Conservation (phyloP, 2,113 vertebrate genomes). For the Dipodomys stephensi region DNA sequence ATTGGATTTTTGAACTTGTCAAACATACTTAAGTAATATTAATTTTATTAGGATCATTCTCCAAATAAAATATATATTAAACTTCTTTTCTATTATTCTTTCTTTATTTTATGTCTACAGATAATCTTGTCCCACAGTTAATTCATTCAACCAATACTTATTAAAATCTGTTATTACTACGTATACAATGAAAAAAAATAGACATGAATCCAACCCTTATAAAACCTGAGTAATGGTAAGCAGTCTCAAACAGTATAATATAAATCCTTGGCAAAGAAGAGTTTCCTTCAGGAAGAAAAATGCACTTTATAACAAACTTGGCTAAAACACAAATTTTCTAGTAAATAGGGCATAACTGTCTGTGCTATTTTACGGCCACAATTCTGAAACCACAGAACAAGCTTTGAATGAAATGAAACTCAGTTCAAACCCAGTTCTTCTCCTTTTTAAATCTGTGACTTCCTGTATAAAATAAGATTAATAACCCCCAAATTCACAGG, state of each 20-base stretch:
- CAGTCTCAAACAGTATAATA: constrained; percentile 3
- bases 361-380: not conserved
- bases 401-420: not conserved
- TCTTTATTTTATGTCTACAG: not conserved
- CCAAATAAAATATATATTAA: constrained; percentile 6
- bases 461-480: constrained; percentile 34
- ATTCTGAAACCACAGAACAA: constrained; percentile 41
- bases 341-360: constrained; percentile 46
- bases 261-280: constrained; percentile 14
- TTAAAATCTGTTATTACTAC: not conserved
- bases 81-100: constrained; percentile 2
- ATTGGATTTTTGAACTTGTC: not conserved
- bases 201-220: not conserved
- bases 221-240: constrained; percentile 37
- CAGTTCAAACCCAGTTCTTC: constrained; percentile 33
- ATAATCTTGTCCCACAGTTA: not conserved
- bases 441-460: not conserved
- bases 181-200: not conserved
- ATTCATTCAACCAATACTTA: constrained; percentile 36
- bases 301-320: constrained; percentile 47
- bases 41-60: not conserved
- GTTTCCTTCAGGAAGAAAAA: constrained; percentile 35
- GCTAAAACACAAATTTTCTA: constrained; percentile 48
- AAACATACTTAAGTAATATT: constrained; percentile 17
- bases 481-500: not conserved